Base-by-base conservation (phyloP, 2,113 vertebrate genomes). In the Silurus glanis region DNA sequence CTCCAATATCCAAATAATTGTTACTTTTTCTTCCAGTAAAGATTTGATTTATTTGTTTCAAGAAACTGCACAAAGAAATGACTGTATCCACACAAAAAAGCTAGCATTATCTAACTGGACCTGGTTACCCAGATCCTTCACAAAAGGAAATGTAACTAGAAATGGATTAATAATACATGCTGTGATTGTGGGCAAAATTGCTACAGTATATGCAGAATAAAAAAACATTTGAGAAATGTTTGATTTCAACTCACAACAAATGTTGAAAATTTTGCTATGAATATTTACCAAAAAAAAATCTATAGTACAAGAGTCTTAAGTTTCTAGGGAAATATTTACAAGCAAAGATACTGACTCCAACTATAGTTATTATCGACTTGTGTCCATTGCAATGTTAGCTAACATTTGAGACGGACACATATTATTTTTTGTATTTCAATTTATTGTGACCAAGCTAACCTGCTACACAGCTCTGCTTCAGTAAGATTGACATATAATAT, bases 1-100 rank as follows among this genome's bases (percentile, higher is more conserved):
- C 67, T 74, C 58, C 88, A 96, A 96, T 97, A 92, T 92, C 87
- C 88, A 93, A 94, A 94, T 96, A 96, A 97, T 96, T 96, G 96
- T 95, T 96, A 95, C 95, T 97, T 96, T 96, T 96, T 96, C 94
- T 91, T 80, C 23, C 23, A 90, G 90, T 89, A 90, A 92, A 92
- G 90, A 92, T 93, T 92, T 92, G 93, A 80, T 87, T 90, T 91
- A 90, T 89, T 91, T 90, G 90, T 93, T 92, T 93, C 87, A 81
- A 78, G 45, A 82, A n/a, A 67, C 6, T 61, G 45, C 17, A 9
- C 37, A 28, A 25, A 13, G 2, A 78, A 55, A 17, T 13, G 0
- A 79, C 53, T 2, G 14, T 37, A 9, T 55, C n/a, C 6, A 55
- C 47, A 74, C 51, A 78, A 25, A 16, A 78, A 28, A 5, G 14